Evolutionary conservation across 2,888 invertebrate species (phyloP), one percentile per base, ranked within the genome.

Genomic region (Hemithea aestivaria): DNA sequence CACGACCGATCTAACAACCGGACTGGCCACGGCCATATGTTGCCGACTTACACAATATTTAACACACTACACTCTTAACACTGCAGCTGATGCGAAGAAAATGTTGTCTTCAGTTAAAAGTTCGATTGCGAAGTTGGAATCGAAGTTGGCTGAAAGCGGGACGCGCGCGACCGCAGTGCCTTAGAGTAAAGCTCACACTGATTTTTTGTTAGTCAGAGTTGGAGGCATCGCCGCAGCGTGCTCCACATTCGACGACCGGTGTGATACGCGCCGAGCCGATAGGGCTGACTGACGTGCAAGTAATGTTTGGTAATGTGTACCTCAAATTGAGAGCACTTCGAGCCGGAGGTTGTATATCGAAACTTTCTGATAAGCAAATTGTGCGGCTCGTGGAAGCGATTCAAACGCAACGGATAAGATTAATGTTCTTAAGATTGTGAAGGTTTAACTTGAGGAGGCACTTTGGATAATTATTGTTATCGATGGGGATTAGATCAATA

Each of bases 221-320:
- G 79, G 67, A 85, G 85, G 83, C 85, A 85, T 84, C 79, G 81
- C 72, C 67, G 74, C 66, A 62, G 72, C 71, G 59, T 84, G 85
- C 84, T 85, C 85, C 67, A 87, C 81, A 85, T 85, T 82, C 76
- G 75, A 67, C 73, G 79, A 81, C 83, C 82, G 79, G 84, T 83
- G 83, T 74, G 73, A 73, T 73, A 75, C 75, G 67, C 70, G 63
- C 66, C 66, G 52, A 61, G 66, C 59, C 55, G 52, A 60, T 69
- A 70, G 68, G 68, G 67, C 43, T 66, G 58, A 48, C 51, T 48
- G 37, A 45, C 44, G 45, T 43, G 28, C 38, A 27, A 29, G 23
- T 39, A 33, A 31, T 42, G 39, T 40, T 47, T 45, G 34, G 23
- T 12, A 38, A 20, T 27, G 26, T 27, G 31, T 32, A 20, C 26